Evolutionary conservation across 2,797 vertebrate species (phyloP), one percentile per base, ranked within the genome.

Genomic region (Acanthiza pusilla): DNA sequence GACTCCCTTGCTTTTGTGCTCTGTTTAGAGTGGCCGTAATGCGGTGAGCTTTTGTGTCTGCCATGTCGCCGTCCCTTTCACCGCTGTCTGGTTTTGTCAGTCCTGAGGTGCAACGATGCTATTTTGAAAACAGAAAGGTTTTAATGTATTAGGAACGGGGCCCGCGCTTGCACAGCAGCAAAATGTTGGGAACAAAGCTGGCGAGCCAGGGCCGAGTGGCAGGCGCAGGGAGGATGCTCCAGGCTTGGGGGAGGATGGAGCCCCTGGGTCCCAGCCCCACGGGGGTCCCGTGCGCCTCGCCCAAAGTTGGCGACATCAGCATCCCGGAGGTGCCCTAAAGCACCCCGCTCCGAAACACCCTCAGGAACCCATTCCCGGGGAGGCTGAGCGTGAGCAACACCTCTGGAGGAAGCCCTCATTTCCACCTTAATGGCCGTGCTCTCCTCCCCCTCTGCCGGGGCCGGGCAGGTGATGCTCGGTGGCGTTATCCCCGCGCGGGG

Each of bases 11-110:
- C 98, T 98, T 99, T 99, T 99, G 98, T 98, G 94, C 97, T 98
- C 98, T 98, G 98, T 98, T 98, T 98, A 97, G 97, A 98, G 98
- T 98, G 98, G 97, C 97, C 97, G 96, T 98, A 98, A 98, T 99
- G 98, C 97, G 98, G 98, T 98, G 98, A 98, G 98, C 98, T 98
- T 99, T 99, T 99, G 99, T 99, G 98, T 98, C 98, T 98, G 98
- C 98, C 97, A 92, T 98, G 98, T 98, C 98, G 98, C 98, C 98
- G 97, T 98, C 98, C 98, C 98, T 98, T 98, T 98, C 97, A 98
- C 98, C 97, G 98, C 98, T 98, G 98, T 98, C 98, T 98, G 97
- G 98, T 98, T 98, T 97, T 98, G 98, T 98, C 98, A 98, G 97
- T 98, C 98, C 98, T 98, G 98, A 98, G 98, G 98, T 98, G 98